phyloP scores from a whole-genome alignment of 2,113 vertebrate species.

The Psittacus erithacus region DNA sequence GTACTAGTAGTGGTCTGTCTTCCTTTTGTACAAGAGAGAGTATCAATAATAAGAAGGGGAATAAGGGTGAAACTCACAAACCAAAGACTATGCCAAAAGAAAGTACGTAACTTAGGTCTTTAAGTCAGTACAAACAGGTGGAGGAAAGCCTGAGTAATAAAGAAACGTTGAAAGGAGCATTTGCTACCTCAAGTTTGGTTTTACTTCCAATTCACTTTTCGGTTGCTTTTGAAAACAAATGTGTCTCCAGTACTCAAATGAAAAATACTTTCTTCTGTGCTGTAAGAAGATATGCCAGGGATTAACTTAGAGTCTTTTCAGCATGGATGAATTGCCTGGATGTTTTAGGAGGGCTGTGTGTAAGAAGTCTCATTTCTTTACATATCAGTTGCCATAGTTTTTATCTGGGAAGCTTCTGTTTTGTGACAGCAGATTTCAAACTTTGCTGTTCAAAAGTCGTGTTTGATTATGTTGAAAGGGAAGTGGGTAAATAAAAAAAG shows the following conservation, averaged over 20 bases:
- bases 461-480: not conserved
- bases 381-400: fast-evolving
- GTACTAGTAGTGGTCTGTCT: not conserved
- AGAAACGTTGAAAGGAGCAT: not conserved
- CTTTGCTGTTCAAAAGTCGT: not conserved
- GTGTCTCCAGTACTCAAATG: not conserved
- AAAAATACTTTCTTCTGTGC: not conserved
- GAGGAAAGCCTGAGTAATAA: not conserved
- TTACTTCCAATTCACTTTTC: not conserved
- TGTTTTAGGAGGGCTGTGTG: not conserved
- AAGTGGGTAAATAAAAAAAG: not conserved
- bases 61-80: not conserved
- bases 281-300: not conserved
- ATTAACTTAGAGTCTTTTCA: not conserved
- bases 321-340: not conserved
- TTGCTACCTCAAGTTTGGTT: not conserved
- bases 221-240: not conserved
- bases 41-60: not conserved
- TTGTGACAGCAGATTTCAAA: not conserved
- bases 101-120: not conserved
- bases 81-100: not conserved
- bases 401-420: not conserved
- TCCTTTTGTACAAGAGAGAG: not conserved
- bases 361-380: not conserved
- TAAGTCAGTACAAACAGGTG: not conserved